phyloP scores from a whole-genome alignment of 2,797 vertebrate species.

The Tauraco hartlaubi region DNA sequence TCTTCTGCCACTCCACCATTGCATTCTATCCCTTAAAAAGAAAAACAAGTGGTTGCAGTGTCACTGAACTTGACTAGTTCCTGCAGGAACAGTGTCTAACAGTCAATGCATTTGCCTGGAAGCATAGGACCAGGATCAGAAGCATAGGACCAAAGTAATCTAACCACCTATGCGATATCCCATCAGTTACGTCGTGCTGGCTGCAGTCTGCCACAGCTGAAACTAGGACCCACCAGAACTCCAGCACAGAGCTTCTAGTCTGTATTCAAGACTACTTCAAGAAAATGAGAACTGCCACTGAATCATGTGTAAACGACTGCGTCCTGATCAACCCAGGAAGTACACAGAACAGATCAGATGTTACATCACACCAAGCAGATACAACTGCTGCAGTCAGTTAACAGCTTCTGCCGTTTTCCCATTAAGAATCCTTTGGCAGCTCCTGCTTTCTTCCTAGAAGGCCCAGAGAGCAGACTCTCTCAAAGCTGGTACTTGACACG shows the following conservation, averaged over 20 bases:
- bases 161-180: rapidly evolving
- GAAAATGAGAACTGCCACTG: background rate
- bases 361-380: background rate
- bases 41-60: background rate
- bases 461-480: background rate
- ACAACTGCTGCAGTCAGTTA: background rate
- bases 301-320: background rate
- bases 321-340: background rate
- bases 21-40: slow-evolving; percentile 84
- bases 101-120: background rate
- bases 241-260: background rate
- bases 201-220: background rate
- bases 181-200: background rate
- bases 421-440: background rate
- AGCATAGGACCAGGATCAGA: background rate
- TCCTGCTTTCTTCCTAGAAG: background rate
- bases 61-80: background rate
- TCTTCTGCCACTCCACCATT: slow-evolving; percentile 91
- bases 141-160: background rate
- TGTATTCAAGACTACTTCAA: background rate
- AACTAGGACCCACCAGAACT: background rate
- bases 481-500: background rate
- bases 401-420: background rate
- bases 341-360: background rate
- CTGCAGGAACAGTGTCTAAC: background rate